Evolutionary conservation across 2,888 invertebrate species (phyloP).

Genomic region (Drosophila neotestacea): DNA sequence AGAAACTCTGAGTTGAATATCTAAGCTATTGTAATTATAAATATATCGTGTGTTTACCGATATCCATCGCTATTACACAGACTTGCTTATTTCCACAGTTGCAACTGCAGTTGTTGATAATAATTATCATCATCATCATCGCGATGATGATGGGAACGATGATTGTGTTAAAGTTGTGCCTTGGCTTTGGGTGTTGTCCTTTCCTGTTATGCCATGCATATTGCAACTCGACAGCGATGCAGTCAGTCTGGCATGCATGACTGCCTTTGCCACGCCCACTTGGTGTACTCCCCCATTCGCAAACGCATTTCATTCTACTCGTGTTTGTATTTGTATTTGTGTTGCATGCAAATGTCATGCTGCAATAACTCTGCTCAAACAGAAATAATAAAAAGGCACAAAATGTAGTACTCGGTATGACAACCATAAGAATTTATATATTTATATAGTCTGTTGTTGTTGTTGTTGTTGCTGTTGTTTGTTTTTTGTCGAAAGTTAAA

Average conservation of each 20-base stretch:
- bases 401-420: slow-evolving; percentile 15
- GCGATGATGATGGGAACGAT: slow-evolving; percentile 15
- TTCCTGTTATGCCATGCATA: slow-evolving; percentile 40
- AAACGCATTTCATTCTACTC: not conserved
- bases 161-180: slow-evolving; percentile 37
- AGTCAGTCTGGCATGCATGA: slow-evolving; percentile 23
- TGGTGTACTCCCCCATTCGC: too few species aligned
- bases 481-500: slow-evolving; percentile 4
- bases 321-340: slow-evolving; percentile 38
- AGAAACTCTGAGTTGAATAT: too few species aligned
- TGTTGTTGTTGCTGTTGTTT: not conserved
- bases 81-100: slow-evolving; percentile 40
- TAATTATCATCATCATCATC: slow-evolving; percentile 8
- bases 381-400: slow-evolving; percentile 18
- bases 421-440: slow-evolving; percentile 19
- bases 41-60: too few species aligned
- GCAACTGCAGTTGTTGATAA: not conserved
- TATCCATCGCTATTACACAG: not conserved
- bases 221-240: slow-evolving; percentile 34
- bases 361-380: slow-evolving; percentile 21
- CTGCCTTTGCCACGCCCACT: slow-evolving; percentile 43
- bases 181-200: slow-evolving; percentile 28
- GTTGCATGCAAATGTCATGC: slow-evolving; percentile 13
- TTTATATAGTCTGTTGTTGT: slow-evolving; percentile 17
- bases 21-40: too few species aligned